Conservation (phyloP, 2,797 vertebrate genomes). For the Tympanoctomys barrerae region DNA sequence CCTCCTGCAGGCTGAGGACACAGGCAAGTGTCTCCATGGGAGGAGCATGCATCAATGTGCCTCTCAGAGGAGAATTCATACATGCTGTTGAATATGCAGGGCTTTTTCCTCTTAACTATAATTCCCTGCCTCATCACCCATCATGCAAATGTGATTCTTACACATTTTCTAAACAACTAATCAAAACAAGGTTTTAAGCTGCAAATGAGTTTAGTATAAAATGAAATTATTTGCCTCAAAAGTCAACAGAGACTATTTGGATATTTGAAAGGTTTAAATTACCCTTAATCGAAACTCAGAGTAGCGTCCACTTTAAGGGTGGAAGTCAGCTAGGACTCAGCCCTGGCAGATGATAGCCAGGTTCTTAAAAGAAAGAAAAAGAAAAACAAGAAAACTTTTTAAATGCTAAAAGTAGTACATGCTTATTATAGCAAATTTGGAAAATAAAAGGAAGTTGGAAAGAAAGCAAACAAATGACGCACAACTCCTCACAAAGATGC, state of each 20-base stretch:
- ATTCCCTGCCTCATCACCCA: slow-evolving; percentile 67
- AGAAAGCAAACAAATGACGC: slow-evolving; percentile 13
- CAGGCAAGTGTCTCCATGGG: not conserved
- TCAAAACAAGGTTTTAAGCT: slow-evolving; percentile 78
- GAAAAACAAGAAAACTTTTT: not conserved
- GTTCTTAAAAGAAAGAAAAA: slow-evolving; percentile 15
- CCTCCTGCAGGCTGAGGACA: not conserved
- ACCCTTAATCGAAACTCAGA: slow-evolving; percentile 73
- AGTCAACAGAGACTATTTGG: slow-evolving; percentile 71
- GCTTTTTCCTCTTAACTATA: not conserved
- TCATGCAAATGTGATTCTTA: slow-evolving; percentile 76
- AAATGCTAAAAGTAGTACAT: slow-evolving; percentile 38
- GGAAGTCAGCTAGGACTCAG: slow-evolving; percentile 60
- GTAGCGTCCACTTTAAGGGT: slow-evolving; percentile 34
- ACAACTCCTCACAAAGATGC: not conserved
- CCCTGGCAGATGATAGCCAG: slow-evolving; percentile 37
- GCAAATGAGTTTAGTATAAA: slow-evolving; percentile 81
- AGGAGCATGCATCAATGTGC: not conserved
- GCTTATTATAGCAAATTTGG: slow-evolving; percentile 31
- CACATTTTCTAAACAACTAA: slow-evolving; percentile 74
- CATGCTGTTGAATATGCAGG: slow-evolving; percentile 58
- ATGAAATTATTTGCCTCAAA: slow-evolving; percentile 73
- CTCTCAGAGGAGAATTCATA: not conserved
- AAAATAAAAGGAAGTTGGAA: slow-evolving; percentile 61
- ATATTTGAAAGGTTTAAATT: slow-evolving; percentile 75